A percentile compares a stretch with the other conserved stretches of the same genome.
Evolutionary conservation across 2,888 invertebrate genomes (phyloP).

Genomic region (Lissonota sp.): DNA sequence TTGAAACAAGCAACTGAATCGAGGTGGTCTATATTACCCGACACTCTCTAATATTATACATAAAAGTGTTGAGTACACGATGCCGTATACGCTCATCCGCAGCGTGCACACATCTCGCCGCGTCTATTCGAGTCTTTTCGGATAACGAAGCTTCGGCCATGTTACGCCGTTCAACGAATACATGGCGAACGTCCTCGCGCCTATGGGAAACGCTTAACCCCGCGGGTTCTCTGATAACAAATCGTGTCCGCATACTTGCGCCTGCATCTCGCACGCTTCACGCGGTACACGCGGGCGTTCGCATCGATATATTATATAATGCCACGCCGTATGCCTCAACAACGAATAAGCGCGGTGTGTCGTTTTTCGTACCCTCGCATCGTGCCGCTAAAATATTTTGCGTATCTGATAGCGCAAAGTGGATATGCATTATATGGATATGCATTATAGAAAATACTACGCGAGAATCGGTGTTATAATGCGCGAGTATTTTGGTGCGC

Average conservation of each 20-base stretch:
- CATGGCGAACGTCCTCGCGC: constrained; percentile 63
- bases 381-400: background rate
- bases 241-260: constrained; percentile 79
- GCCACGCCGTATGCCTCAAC: background rate
- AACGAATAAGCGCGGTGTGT: too few species aligned
- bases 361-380: too few species aligned
- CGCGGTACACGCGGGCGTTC: constrained; percentile 37
- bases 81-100: constrained; percentile 8
- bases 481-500: too few species aligned
- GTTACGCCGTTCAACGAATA: constrained; percentile 57
- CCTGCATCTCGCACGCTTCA: constrained; percentile 50
- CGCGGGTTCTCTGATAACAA: constrained; percentile 76
- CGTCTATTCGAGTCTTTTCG: constrained; percentile 60
- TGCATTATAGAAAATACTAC: too few species aligned
- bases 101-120: constrained; percentile 35
- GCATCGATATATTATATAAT: constrained; percentile 9
- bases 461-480: too few species aligned
- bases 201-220: constrained; percentile 79
- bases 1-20: too few species aligned
- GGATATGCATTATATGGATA: too few species aligned
- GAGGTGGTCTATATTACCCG: background rate
- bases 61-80: constrained; percentile 45
- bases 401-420: background rate
- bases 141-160: constrained; percentile 62
- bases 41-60: constrained; percentile 11